Evolutionary conservation across 1,140 invertebrate genomes (phyloP), one percentile per base, ranked within the genome.

Genomic region (Aphis craccivora): DNA sequence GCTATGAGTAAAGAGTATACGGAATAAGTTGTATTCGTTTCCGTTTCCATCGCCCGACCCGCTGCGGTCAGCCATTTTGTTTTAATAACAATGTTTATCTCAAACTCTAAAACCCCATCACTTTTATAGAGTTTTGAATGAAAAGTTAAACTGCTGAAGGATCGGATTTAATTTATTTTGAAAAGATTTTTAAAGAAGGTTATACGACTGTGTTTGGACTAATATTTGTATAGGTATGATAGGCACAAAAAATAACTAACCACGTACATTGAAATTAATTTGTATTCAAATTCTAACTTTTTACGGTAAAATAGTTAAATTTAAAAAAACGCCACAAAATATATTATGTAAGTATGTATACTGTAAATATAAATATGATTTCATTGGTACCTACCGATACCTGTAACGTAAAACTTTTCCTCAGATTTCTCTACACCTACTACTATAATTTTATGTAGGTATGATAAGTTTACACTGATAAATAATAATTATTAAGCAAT

Each of bases 1-100:
- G 60, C 37, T 18, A 60, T 45, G 8, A 30, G 55, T 76, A 76
- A 48, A 91, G 60, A 89, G 51, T 53, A 53, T 55, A 55, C 51
- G 51, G 11, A 88, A 88, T 45, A 88, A 88, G 86, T 37, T 53
- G 48, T 35, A 89, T 55, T 40, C 35, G 23, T 89, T 51, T 40
- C 22, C 53, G 2, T 89, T 89, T 25, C 51, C 51, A 55, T 55
- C 87, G 20, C 48, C n/a, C n/a, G 22, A 5, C 35, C 48, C 8
- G 51, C 11, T 51, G 51, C 9, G 88, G 51, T 89, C 88, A 55
- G 88, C 88, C 88, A 89, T 89, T 89, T 89, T 89, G 88, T 89
- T 89, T 89, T 89, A 89, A 89, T 89, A 89, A 89, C 37, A 89
- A 89, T 55, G 88, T 89, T 55, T 51, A 89, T 53, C 48, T 53